phyloP scores from a whole-genome alignment of 1,140 invertebrate species.

The Pogonomyrmex barbatus region DNA sequence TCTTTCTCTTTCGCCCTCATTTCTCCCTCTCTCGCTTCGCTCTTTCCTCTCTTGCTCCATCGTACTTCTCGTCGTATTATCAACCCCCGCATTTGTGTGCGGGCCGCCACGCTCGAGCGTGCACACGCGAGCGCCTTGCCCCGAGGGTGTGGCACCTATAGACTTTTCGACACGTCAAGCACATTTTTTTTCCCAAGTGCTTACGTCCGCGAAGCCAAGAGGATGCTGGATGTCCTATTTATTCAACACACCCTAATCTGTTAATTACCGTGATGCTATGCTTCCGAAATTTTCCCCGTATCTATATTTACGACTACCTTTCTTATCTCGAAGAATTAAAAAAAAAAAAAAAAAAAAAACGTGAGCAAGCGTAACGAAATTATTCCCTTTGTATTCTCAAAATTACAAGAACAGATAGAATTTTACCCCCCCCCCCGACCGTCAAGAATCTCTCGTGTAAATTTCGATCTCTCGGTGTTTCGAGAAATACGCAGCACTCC shows the following conservation, averaged over 20 bases:
- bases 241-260: neutral
- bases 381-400: neutral
- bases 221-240: constrained; percentile 30
- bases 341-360: neutral
- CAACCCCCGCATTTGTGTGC: constrained; percentile 47
- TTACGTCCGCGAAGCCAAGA: neutral
- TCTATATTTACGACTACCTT: neutral
- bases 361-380: neutral
- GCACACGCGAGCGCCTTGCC: constrained; percentile 46
- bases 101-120: constrained; percentile 40
- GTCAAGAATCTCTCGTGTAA: neutral
- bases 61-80: neutral
- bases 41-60: constrained; percentile 18
- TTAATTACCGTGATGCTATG: no score
- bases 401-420: no score
- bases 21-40: neutral
- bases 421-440: neutral
- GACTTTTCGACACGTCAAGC: constrained; percentile 44
- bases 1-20: constrained; percentile 36
- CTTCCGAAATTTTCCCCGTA: no score
- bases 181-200: constrained; percentile 21
- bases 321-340: neutral
- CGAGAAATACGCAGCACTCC: neutral
- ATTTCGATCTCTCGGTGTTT: constrained; percentile 23
- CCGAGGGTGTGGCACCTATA: constrained; percentile 51